Evolutionary conservation across 1,140 invertebrate species (phyloP).

Genomic region (Vanessa atalanta): DNA sequence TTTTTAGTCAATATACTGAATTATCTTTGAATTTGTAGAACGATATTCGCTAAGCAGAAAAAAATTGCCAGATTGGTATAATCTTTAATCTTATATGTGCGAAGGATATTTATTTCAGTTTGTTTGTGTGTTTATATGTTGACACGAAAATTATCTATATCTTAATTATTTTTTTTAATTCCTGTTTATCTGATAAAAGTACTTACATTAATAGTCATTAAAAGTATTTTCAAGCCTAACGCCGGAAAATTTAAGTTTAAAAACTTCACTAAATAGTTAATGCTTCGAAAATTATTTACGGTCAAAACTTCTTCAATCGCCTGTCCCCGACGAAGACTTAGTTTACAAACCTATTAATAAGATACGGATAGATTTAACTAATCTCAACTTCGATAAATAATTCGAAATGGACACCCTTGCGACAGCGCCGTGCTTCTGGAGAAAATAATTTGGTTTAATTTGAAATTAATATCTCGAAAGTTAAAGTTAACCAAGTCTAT

Average conservation of each 20-base stretch:
- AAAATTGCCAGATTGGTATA: too few relatives aligned
- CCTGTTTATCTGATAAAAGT: background rate
- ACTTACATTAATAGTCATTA: background rate
- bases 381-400: constrained; percentile 4
- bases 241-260: background rate
- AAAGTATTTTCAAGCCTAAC: background rate
- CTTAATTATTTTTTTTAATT: too few relatives aligned
- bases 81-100: too few relatives aligned
- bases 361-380: constrained; percentile 4
- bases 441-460: too few relatives aligned
- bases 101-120: too few relatives aligned
- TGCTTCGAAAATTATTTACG: constrained; percentile 22
- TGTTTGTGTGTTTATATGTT: too few relatives aligned
- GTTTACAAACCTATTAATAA: constrained; percentile 1
- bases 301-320: background rate
- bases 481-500: too few relatives aligned
- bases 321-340: background rate
- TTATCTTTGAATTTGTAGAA: too few relatives aligned
- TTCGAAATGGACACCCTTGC: background rate
- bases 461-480: too few relatives aligned
- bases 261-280: constrained; percentile 13
- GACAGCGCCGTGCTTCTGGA: background rate
- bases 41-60: too few relatives aligned
- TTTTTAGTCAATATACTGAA: too few relatives aligned
- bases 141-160: too few relatives aligned